phyloP scores from a whole-genome alignment of 64 coral and sea anemone species.

The Trachythela sp. region DNA sequence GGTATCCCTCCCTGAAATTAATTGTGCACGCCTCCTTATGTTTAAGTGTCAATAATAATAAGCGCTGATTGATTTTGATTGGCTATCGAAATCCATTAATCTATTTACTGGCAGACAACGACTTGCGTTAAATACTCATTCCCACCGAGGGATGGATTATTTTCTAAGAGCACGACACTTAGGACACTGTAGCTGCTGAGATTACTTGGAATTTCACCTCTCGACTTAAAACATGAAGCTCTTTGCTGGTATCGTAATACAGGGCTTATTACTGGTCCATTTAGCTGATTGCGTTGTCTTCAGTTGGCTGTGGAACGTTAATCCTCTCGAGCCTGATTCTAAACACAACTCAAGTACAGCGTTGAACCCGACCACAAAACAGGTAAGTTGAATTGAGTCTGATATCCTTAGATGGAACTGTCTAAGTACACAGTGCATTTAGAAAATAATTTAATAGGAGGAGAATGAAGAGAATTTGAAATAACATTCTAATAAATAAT shows the following conservation, averaged over 20 bases:
- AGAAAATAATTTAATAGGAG: no score
- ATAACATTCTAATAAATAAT: no score
- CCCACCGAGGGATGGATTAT: not conserved
- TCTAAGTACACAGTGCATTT: no score
- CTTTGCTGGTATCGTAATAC: not conserved
- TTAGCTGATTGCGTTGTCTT: not conserved
- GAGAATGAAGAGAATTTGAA: no score
- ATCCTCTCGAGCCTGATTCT: not conserved
- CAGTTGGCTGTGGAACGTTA: not conserved
- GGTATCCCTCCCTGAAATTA: constrained; percentile 2
- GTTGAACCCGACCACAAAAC: not conserved
- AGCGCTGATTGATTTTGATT: not conserved
- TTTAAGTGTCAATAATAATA: constrained; percentile 1
- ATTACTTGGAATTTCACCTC: not conserved
- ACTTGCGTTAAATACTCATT: constrained; percentile 12
- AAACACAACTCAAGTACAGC: not conserved
- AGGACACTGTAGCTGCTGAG: not conserved
- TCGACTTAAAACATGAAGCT: not conserved
- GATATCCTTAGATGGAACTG: not conserved
- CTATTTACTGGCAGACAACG: not conserved
- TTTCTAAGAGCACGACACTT: not conserved
- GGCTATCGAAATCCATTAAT: not conserved
- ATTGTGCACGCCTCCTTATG: not conserved
- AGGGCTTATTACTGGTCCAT: not conserved
- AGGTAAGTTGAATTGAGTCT: not conserved